Evolutionary conservation across 2,888 invertebrate species (phyloP), one percentile per base, ranked within the genome.

Genomic region (Drosophila pseudotakahashii): DNA sequence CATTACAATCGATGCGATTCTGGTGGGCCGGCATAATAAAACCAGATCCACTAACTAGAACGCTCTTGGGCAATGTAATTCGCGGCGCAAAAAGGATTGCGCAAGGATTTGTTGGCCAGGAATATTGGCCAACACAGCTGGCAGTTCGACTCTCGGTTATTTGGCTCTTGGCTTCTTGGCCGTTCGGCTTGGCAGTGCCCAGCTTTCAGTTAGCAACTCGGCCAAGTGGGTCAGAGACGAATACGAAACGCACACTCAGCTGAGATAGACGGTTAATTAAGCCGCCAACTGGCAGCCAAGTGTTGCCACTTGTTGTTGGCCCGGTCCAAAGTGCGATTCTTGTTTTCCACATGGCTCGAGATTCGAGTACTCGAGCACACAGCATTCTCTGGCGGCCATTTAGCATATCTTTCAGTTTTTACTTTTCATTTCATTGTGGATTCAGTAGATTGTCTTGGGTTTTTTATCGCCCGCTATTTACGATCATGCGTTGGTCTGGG

Each of bases 191-290:
- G 36, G 36, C 37, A 23, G 14, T 39, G 30, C 30, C 30, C 30
- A 30, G 30, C 30, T 6, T 19, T 16, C 64, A 34, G 53, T 41
- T 54, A 34, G 50, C 64, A 34, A 51, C 51, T 63, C 34, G 39
- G 14, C 37, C 67, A 66, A 67, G 54, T 67, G 66, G 66, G 67
- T 66, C 67, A 67, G 53, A 67, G 67, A 66, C 67, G 53, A 66
- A 47, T 34, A 26, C 47, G 54, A 53, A 66, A 53, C 47, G 67
- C 53, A 67, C 41, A 63, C 34, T 45, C 45, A 45, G 45, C 55
- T 23, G 47, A 63, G 39, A n/a, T 34, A 48, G 42, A 36, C 41
- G 62, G 23, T 47, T 67, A 66, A 66, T 67, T 66, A 66, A 66
- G 53, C 39, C 45, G 54, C 67, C 67, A 67, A 23, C 67, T 32